phyloP scores from a whole-genome alignment of 2,888 invertebrate species.

The Tenthredo notha region DNA sequence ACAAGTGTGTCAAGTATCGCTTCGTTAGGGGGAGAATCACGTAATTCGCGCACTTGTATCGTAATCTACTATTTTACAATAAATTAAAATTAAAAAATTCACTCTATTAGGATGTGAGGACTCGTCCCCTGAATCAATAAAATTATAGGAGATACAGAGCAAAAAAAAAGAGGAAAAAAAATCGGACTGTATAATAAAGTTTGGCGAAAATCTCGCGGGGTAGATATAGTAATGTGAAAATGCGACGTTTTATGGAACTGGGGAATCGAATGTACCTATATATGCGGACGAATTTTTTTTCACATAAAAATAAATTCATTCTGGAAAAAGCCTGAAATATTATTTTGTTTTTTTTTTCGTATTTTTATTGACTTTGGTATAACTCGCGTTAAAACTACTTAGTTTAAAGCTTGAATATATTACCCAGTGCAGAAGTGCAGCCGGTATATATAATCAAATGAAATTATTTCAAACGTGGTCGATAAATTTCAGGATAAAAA shows the following conservation, averaged over 20 bases:
- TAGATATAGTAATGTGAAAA: not conserved
- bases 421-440: not conserved
- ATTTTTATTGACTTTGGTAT: not conserved
- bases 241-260: not conserved
- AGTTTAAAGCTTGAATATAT: conserved; percentile 3
- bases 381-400: not conserved
- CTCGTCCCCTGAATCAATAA: too few species aligned
- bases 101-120: too few species aligned
- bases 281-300: not conserved
- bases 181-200: not conserved
- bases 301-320: not conserved
- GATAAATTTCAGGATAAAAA: not conserved
- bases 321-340: not conserved
- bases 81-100: too few species aligned
- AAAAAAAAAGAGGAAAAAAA: not conserved
- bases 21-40: too few species aligned
- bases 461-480: not conserved
- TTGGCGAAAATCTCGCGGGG: not conserved
- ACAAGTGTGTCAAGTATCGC: too few species aligned
- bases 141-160: not conserved
- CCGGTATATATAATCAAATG: not conserved
- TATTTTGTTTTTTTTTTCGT: not conserved
- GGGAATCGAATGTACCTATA: not conserved
- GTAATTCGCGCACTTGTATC: too few species aligned
- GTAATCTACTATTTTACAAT: too few species aligned